These are phyloP conservation scores for Hucho hucho DNA, from an alignment of 2,113 vertebrate genomes.

Conservation along the genomic window DNA sequence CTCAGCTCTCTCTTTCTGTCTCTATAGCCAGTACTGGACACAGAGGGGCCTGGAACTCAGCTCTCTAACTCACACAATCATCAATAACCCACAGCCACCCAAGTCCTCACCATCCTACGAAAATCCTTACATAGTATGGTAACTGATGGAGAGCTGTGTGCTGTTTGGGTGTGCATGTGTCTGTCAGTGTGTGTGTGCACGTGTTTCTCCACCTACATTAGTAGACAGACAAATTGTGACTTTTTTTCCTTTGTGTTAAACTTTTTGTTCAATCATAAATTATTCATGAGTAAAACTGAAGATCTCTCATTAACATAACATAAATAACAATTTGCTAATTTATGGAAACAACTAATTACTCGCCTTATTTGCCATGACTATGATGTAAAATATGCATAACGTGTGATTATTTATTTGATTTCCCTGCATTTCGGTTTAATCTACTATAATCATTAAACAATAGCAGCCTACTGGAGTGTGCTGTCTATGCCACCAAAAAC, in stretches of 20 bases:
- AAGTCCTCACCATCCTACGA: no score
- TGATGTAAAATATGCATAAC: slow-evolving; percentile 99
- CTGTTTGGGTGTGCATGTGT: slow-evolving; percentile 1
- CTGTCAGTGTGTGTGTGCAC: slow-evolving; percentile 3
- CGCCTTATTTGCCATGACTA: slow-evolving; percentile 99
- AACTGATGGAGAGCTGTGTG: background rate
- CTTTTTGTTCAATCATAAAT: slow-evolving; percentile 91
- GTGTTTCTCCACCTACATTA: background rate
- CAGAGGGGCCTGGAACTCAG: no score
- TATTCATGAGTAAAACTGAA: slow-evolving; percentile 97
- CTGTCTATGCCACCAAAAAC: slow-evolving; percentile 66
- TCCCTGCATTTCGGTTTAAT: slow-evolving; percentile 94
- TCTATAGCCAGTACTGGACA: background rate
- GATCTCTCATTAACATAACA: slow-evolving; percentile 99
- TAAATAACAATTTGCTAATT: slow-evolving; percentile 98
- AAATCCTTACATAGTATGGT: background rate
- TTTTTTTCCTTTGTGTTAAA: slow-evolving; percentile 69
- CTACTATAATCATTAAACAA: slow-evolving; percentile 91
- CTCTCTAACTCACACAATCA: background rate
- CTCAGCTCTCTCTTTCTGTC: no score
- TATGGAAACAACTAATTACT: slow-evolving; percentile 99
- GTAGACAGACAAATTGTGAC: slow-evolving; percentile 37
- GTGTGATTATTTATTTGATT: slow-evolving; percentile 99
- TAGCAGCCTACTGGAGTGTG: slow-evolving; percentile 83
- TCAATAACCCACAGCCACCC: background rate